phyloP scores from a whole-genome alignment of 2,888 invertebrate genomes.

The Panorpa germanica region DNA sequence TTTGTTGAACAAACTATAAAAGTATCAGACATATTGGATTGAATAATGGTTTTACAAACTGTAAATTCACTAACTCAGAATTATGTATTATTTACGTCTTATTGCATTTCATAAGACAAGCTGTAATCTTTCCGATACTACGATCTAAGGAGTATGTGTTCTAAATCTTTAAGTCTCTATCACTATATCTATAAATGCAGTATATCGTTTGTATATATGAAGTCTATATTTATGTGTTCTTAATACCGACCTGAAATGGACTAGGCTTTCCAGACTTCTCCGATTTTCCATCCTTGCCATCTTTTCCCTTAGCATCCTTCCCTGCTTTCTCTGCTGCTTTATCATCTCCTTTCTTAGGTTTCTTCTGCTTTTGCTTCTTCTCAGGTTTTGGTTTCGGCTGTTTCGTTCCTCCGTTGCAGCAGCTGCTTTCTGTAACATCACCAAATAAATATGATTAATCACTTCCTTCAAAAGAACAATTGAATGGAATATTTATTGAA shows the following conservation, averaged over 20 bases:
- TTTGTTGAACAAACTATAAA: no score
- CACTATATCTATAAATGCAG: no score
- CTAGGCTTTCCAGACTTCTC: slow-evolving; percentile 41
- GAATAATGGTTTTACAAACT: no score
- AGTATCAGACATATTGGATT: no score
- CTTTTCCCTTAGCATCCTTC: slow-evolving; percentile 17
- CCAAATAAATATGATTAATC: not conserved
- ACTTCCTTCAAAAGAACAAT: not conserved
- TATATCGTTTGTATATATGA: no score
- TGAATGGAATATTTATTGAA: slow-evolving; percentile 5
- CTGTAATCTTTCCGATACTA: no score
- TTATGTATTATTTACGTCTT: no score
- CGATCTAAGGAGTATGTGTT: no score
- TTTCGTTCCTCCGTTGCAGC: slow-evolving; percentile 50
- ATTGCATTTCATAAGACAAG: no score
- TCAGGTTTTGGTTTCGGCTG: slow-evolving; percentile 43
- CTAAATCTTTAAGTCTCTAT: no score
- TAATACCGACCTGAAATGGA: slow-evolving; percentile 39
- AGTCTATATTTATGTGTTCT: no score
- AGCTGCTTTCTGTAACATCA: slow-evolving; percentile 50
- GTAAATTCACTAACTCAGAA: no score
- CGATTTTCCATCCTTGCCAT: slow-evolving; percentile 16
- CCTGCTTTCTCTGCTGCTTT: slow-evolving; percentile 28
- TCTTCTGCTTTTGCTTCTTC: slow-evolving; percentile 43
- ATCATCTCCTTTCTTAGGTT: slow-evolving; percentile 43